phyloP scores from a whole-genome alignment of 2,888 invertebrate species.

The Megalurothrips usitatus region DNA sequence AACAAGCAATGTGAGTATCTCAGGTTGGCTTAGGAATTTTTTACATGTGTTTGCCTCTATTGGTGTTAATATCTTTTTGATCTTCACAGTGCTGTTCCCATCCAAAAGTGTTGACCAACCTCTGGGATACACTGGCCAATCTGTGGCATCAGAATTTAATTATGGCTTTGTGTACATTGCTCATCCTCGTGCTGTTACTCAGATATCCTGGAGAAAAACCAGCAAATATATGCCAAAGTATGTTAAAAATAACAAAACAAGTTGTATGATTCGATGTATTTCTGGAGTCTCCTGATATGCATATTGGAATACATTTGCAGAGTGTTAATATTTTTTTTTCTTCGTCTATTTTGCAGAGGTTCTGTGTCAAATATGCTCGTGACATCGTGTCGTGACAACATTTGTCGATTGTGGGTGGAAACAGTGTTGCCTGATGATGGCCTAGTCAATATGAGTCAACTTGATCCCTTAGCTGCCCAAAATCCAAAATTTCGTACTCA shows the following conservation, averaged over 20 bases:
- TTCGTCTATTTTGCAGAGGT: conserved; percentile 57
- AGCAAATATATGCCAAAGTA: conserved; percentile 99
- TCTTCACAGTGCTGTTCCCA: conserved; percentile 64
- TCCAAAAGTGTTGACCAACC: conserved; percentile 63
- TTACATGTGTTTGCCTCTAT: conserved; percentile 24
- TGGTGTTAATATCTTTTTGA: conserved; percentile 31
- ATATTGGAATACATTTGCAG: not conserved
- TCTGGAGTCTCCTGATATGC: not conserved
- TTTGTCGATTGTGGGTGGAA: conserved; percentile 98
- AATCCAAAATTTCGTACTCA: conserved; percentile 71
- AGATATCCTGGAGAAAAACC: conserved; percentile 96
- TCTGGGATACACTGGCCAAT: conserved; percentile 40
- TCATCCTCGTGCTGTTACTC: conserved; percentile 94
- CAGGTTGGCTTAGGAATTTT: not conserved
- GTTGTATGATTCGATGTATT: not conserved
- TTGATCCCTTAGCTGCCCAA: conserved; percentile 53
- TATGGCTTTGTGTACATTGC: conserved; percentile 94
- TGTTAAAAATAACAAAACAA: conserved; percentile 21
- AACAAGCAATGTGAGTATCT: conserved; percentile 73
- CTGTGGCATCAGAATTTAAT: conserved; percentile 60
- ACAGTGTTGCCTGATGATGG: conserved; percentile 96
- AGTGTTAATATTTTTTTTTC: not conserved
- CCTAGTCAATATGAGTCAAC: conserved; percentile 62
- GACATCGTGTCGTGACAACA: conserved; percentile 97
- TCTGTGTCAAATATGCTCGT: conserved; percentile 97